Evolutionary conservation across 2,888 invertebrate genomes (phyloP).

Genomic region (Cyclophora punctaria): DNA sequence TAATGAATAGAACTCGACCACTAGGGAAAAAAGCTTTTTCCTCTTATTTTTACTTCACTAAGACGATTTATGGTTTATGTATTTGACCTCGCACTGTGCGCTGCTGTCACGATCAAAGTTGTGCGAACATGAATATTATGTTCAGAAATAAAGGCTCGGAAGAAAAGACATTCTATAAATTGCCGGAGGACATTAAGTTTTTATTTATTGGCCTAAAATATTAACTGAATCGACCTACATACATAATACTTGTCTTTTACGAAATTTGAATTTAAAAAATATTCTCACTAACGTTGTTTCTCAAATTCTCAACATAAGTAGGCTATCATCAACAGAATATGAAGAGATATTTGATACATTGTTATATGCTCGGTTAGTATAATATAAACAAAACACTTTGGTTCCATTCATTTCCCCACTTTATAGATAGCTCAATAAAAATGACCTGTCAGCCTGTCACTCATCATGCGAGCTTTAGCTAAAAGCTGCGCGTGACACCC

Average conservation of each 20-base stretch:
- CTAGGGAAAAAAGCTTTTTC: conserved; percentile 42
- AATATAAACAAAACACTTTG: too few species aligned
- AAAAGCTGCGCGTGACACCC: conserved; percentile 7
- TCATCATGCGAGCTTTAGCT: conserved; percentile 4
- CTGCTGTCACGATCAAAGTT: conserved; percentile 48
- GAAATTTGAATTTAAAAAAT: too few species aligned
- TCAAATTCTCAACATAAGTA: too few species aligned
- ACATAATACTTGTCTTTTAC: too few species aligned
- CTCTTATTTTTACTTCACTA: conserved; percentile 42
- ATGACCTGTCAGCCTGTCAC: conserved; percentile 12
- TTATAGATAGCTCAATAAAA: conserved; percentile 2
- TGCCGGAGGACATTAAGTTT: conserved; percentile 28
- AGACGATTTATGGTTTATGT: conserved; percentile 60
- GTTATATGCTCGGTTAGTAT: too few species aligned
- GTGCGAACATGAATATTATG: conserved; percentile 44
- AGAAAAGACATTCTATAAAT: conserved; percentile 33
- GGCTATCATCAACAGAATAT: too few species aligned
- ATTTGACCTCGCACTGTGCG: conserved; percentile 52
- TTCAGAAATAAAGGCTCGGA: conserved; percentile 31
- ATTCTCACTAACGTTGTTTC: too few species aligned
- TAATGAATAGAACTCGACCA: conserved; percentile 50
- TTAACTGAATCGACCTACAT: conserved; percentile 6
- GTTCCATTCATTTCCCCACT: too few species aligned
- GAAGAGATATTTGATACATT: too few species aligned
- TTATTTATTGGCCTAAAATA: conserved; percentile 16